Base-by-base conservation (phyloP, 2,797 vertebrate species). In the Sebastes minor region DNA sequence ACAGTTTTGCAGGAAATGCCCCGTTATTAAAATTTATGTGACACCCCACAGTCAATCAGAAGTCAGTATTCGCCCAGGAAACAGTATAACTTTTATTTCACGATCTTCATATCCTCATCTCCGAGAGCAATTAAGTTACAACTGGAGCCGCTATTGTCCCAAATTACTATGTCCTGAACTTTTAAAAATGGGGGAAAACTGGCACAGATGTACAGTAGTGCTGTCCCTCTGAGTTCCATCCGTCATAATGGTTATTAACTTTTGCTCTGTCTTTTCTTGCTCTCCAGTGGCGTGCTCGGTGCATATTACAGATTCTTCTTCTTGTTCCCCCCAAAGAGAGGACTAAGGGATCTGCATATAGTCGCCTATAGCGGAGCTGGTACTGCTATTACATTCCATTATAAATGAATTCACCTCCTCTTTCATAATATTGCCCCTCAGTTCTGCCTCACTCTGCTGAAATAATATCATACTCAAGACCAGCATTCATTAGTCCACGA, bases 401-500 rank as follows among this genome's bases (percentile, higher is more conserved):
- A 89, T 90, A 91, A 92, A 92, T 91, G 61, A 90, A 88, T 90
- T 91, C 82, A 89, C 87, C 86, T 85, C 81, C 70, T 85, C 88
- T 89, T 87, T 89, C 72, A 84, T 88, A 89, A 86, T 71, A 88
- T 82, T 88, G 81, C 80, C 83, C 86, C 84, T 86, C 83, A 90
- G 78, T 90, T 91, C 88, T 89, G 76, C 87, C 82, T 88, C 88
- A 89, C 89, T 81, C 83, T 18, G 71, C 83, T 92, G 87, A 94
- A 95, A 95, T 92, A 92, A 93, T 90, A 94, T 94, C 87, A 89
- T 85, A 86, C 91, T 92, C 83, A 90, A 86, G 84, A 85, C 82
- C 74, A 61, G 80, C 87, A 84, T 90, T 94, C 93, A 94, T 95
- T 94, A 94, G 90, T 89, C 78, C 76, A 85, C 59, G 83, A 91